Base-by-base conservation (phyloP, 2,797 vertebrate genomes). In the Pangasius macronema region DNA sequence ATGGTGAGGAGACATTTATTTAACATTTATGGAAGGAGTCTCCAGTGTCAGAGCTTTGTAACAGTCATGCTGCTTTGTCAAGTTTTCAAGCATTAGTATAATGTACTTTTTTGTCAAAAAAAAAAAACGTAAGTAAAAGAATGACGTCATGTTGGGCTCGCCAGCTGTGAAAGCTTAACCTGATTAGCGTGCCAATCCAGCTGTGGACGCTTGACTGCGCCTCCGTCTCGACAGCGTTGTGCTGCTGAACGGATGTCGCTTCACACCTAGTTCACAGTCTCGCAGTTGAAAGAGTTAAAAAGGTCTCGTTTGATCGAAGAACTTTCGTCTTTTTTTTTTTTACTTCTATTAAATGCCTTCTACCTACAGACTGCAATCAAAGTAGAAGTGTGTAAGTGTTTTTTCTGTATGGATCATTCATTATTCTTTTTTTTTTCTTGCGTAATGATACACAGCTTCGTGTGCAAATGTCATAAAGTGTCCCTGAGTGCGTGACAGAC, bases 101-200 rank as follows among this genome's bases (percentile, higher is more conserved):
- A 46, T 46, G 42, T 46, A 46, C 7, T 7, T 46, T 6, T 46
- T 46, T 46, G 1, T 46, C 8, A n/a, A n/a, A n/a, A n/a, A n/a
- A 46, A 46, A 46, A 46, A 46, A 46, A 46, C 0, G 42, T 46
- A 46, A 46, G 42, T 46, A 46, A 46, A 68, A 68, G 18, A 10
- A 72, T 8, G 5, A 22, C 36, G 3, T 72, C 36, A 39, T 75
- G 42, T 49, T 73, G 27, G 22, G 22, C 22, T 46, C 27, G 3
- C 72, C 72, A 73, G 72, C 72, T 49, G 42, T 73, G 72, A 73
- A 73, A 73, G 42, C 72, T 73, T 49, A 73, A 73, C 72, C 42
- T 73, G 42, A 49, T 73, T 27, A 73, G 39, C 13, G 72, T 27
- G 42, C 14, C 42, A 46, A 46, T 73, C 39, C 72, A 46, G 42